These are phyloP conservation scores for Ciconia boyciana DNA, from an alignment of 2,113 vertebrate species.

Conservation along the genomic window DNA sequence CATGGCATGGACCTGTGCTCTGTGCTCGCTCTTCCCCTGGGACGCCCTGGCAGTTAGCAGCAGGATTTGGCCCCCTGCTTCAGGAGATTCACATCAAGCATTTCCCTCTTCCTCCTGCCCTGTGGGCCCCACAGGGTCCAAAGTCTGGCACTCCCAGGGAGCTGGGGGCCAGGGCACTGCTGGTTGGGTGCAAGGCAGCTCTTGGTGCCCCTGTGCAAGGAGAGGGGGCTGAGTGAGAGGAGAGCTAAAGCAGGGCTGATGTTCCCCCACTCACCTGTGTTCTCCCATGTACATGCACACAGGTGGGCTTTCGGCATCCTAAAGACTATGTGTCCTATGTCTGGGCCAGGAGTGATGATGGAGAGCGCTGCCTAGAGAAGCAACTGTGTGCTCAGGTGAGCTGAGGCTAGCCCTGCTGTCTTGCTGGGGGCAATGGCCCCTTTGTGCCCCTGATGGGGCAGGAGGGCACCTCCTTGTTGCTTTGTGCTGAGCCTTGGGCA, in stretches of 20 bases:
- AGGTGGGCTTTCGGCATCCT: constrained; percentile 96
- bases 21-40: background rate
- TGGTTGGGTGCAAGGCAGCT: background rate
- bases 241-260: background rate
- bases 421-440: background rate
- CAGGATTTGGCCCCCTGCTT: background rate
- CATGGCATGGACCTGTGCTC: background rate
- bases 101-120: background rate
- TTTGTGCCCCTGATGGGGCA: background rate
- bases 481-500: background rate
- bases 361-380: constrained; percentile 70
- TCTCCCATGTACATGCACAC: background rate
- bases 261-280: background rate
- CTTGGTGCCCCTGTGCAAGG: background rate
- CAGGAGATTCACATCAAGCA: background rate
- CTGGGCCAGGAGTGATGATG: constrained; percentile 91
- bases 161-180: background rate
- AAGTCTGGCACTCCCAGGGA: rapidly evolving
- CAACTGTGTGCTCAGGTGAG: constrained; percentile 47
- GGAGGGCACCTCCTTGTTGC: rapidly evolving
- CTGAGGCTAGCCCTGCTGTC: background rate
- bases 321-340: constrained; percentile 94
- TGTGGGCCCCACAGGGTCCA: background rate
- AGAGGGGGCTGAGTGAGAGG: background rate
- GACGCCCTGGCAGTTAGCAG: background rate